A percentile compares a stretch with the other conserved stretches of the same genome.
phyloP scores from a whole-genome alignment of 2,113 vertebrate species.

The Calyptomena viridis region DNA sequence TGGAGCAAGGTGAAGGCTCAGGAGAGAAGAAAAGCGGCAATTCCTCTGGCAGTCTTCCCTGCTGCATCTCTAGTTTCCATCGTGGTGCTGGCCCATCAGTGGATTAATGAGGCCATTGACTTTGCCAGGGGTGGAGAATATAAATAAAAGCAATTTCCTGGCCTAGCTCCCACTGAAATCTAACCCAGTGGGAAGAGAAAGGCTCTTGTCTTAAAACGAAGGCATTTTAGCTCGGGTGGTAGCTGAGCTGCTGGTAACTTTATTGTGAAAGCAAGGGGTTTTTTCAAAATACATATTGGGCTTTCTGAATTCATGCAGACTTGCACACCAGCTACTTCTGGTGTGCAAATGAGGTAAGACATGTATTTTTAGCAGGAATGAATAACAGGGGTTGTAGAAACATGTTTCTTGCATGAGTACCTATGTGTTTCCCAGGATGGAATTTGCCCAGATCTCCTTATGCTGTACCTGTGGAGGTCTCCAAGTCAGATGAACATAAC shows the following conservation, averaged over 20 bases:
- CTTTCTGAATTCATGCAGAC: background rate
- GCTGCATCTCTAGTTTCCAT: constrained; percentile 58
- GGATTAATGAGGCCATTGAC: constrained; percentile 66
- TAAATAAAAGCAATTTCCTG: constrained; percentile 71
- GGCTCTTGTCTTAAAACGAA: background rate
- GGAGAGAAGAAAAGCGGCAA: constrained; percentile 1
- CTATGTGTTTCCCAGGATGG: background rate
- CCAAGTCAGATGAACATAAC: background rate
- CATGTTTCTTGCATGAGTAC: background rate
- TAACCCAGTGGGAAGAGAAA: constrained; percentile 61
- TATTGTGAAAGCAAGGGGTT: background rate
- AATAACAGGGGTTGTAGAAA: background rate
- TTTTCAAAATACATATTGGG: background rate
- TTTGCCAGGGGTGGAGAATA: constrained; percentile 68
- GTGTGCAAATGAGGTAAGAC: background rate
- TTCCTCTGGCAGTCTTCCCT: constrained; percentile 32
- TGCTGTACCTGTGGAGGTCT: background rate
- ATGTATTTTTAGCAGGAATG: background rate
- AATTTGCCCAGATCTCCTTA: background rate
- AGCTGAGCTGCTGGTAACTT: constrained; percentile 9
- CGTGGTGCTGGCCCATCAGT: constrained; percentile 52
- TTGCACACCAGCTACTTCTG: background rate
- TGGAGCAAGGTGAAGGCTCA: constrained; percentile 32
- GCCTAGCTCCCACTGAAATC: constrained; percentile 59
- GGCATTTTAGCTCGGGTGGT: background rate